Evolutionary conservation across 2,797 vertebrate genomes (phyloP).

Genomic region (Antrozous pallidus): DNA sequence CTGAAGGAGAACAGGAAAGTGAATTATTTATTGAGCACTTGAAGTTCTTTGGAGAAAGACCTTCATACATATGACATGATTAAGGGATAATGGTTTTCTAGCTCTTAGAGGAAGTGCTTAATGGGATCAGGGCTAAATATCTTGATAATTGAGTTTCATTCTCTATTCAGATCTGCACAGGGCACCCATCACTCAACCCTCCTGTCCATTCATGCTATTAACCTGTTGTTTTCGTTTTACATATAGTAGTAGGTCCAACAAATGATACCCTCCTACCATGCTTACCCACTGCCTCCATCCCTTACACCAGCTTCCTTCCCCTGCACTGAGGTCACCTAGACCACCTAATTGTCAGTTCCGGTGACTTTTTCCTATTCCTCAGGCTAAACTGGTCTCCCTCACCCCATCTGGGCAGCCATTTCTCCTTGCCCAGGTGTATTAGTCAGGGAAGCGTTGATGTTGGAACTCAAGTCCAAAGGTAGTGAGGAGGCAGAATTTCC

Average conservation of each 20-base stretch:
- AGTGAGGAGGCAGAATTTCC: not conserved
- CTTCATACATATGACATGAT: conserved; percentile 63
- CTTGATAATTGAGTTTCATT: conserved; percentile 53
- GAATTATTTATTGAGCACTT: conserved; percentile 57
- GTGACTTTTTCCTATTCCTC: not conserved
- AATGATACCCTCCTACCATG: not conserved
- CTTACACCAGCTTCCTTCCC: not conserved
- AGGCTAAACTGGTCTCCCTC: not conserved
- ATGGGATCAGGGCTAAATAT: conserved; percentile 39
- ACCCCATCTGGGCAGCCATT: not conserved
- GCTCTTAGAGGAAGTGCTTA: conserved; percentile 59
- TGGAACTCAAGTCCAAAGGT: not conserved
- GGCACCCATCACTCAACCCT: not conserved
- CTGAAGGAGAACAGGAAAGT: not conserved
- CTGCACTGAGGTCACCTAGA: not conserved
- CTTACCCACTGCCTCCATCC: not conserved
- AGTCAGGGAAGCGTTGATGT: not conserved
- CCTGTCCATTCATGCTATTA: not conserved
- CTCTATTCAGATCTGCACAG: conserved; percentile 41
- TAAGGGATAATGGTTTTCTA: conserved; percentile 59
- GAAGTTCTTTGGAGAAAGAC: conserved; percentile 58
- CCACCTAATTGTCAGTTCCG: not conserved
- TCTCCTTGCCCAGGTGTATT: not conserved
- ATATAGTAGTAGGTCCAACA: not conserved
- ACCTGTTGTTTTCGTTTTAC: not conserved